Base-by-base conservation (phyloP, 2,888 invertebrate species). In the Drosophila phalerata region DNA sequence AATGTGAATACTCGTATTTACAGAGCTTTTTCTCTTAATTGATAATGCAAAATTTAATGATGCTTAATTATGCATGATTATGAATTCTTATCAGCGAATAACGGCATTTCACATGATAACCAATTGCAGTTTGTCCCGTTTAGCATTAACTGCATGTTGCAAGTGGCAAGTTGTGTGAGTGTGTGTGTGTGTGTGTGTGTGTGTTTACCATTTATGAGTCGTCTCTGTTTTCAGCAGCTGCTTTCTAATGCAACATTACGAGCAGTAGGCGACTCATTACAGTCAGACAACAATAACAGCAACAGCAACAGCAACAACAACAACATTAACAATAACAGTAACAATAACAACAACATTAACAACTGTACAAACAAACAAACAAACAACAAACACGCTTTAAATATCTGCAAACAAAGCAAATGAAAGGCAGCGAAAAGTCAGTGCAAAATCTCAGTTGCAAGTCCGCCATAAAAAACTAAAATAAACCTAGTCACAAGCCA, bases 211-310 rank as follows among this genome's bases (percentile, higher is more conserved):
- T 67, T 48, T 73, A 67, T 71, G 71, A 57, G 67, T 32, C 65
- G 71, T 49, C 57, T 48, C 49, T 58, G 57, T 42, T 38, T 43
- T 34, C 32, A 56, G 43, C 43, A 32, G 64, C 69, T 53, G 73
- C 76, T 77, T 77, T 77, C 77, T 77, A 77, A 77, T 69, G 77
- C 69, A 57, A 49, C 65, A 77, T 58, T 73, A 56, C 56, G 48
- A 69, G 17, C 77, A 55, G 69, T 60, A 66, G 64, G 68, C 66
- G 67, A 76, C 53, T 65, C 43, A 58, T 57, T 66, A 28, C 53
- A 57, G 37, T 3, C 40, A 32, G 13, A 56, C 28, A 40, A 32
- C 65, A 48, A 55, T 30, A 43, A 38, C 25, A 52, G 25, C 40
- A 55, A 61, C 17, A 52, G 19, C 57, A 51, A 47, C 40, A 37